Conservation (phyloP, 2,797 vertebrate genomes). For the Spinibarbus caldwelli region DNA sequence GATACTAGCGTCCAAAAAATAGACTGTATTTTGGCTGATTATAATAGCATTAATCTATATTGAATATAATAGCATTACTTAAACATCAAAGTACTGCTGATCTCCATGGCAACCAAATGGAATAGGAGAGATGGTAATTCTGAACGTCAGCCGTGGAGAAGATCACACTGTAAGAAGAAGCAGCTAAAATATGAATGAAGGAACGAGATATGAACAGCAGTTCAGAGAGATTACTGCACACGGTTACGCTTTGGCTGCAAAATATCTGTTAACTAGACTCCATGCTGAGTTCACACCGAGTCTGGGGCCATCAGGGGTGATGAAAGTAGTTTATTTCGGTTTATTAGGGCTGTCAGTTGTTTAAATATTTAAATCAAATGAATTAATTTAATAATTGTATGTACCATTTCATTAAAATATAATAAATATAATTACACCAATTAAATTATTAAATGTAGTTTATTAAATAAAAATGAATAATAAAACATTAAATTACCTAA, state of each 20-base stretch:
- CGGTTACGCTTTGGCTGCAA: neutral
- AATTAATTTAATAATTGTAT: neutral
- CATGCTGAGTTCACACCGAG: neutral
- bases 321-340: neutral
- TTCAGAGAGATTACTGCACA: slow-evolving; percentile 29
- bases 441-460: neutral
- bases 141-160: slow-evolving; percentile 24
- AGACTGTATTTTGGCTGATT: slow-evolving; percentile 15
- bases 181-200: slow-evolving; percentile 44
- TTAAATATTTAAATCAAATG: neutral
- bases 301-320: neutral
- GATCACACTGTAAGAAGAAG: slow-evolving; percentile 24
- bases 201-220: slow-evolving; percentile 24
- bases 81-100: slow-evolving; percentile 39
- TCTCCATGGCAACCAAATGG: slow-evolving; percentile 26
- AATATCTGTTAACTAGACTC: slow-evolving; percentile 19
- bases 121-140: slow-evolving; percentile 20
- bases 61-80: slow-evolving; percentile 36
- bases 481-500: neutral
- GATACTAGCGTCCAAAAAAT: neutral
- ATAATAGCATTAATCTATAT: slow-evolving; percentile 36
- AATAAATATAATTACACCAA: neutral
- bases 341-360: neutral
- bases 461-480: neutral
- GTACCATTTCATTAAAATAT: neutral